Evolutionary conservation across 2,797 vertebrate genomes (phyloP), one percentile per base, ranked within the genome.

Genomic region (Miichthys miiuy): DNA sequence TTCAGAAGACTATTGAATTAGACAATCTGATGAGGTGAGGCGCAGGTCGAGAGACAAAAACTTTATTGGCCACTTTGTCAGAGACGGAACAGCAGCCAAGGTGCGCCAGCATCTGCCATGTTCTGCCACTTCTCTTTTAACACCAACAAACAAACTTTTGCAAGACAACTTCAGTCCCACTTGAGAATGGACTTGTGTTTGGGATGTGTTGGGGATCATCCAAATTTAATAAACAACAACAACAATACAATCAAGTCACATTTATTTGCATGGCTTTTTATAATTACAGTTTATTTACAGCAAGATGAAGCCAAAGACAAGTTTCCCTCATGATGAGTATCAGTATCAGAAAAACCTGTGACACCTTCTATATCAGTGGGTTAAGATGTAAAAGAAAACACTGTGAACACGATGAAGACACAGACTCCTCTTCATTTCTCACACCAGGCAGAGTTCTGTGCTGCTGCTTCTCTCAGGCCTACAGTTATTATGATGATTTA

Each of bases 401-500:
- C 9, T 34, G 27, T n/a, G 18, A 13, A n/a, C 12, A 38, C n/a
- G 1, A 12, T n/a, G 18, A 20, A 61, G 23, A 21, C 38, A 44
- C 34, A 4, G 30, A 3, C 6, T 1, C 6, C 4, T 17, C 5
- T 4, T 1, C 46, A 1, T 18, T 50, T 9, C 2, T 34, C 46
- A 30, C 44, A 64, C 42, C 42, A 47, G 6, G 61, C 21, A 16
- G 11, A 21, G 1, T 23, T 46, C 60, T 18, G 3, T 46, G 38
- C 12, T 23, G 20, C 13, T 23, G 14, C n/a, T 16, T 23, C 18
- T 62, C 20, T 21, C 12, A 11, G 10, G 14, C 4, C 11, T 62
- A 12, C 4, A 38, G 58, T 27, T 55, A 47, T 54, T 12, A 5
- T 25, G 47, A 42, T 79, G 42, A 83, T 66, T 73, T 72, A 47